These are phyloP conservation scores for Thrips palmi DNA, from an alignment of 1,140 invertebrate species.

Conservation along the genomic window DNA sequence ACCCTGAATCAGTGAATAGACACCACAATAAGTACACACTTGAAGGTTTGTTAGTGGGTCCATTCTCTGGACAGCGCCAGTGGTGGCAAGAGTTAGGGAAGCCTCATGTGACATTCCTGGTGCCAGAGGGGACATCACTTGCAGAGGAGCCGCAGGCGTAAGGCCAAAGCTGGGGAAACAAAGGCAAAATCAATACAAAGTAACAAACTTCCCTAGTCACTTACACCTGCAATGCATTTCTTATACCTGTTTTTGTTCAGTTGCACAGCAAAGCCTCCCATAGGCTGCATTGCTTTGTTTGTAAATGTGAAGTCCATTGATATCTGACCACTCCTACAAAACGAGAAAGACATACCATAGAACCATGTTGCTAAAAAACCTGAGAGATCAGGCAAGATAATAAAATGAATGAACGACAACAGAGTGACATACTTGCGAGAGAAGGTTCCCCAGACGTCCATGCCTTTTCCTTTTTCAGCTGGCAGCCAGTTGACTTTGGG, in stretches of 20 bases:
- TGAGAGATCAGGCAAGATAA: constrained; percentile 1
- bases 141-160: constrained; percentile 60
- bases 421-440: constrained; percentile 37
- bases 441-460: constrained; percentile 95
- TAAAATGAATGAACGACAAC: neutral
- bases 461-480: constrained; percentile 90
- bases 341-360: constrained; percentile 12
- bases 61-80: constrained; percentile 91
- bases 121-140: constrained; percentile 57
- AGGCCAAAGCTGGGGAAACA: constrained; percentile 83
- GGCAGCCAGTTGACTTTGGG: constrained; percentile 86
- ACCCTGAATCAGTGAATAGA: neutral
- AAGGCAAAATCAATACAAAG: too few species aligned
- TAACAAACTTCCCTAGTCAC: constrained; percentile 2
- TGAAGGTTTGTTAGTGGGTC: constrained; percentile 92
- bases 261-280: constrained; percentile 92
- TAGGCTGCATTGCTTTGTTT: constrained; percentile 97
- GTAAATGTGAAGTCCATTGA: constrained; percentile 93
- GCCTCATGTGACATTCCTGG: constrained; percentile 71
- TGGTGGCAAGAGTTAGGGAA: constrained; percentile 55
- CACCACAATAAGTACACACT: constrained; percentile 25
- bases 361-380: constrained; percentile 4
- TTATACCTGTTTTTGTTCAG: constrained; percentile 90
- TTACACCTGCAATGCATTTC: neutral
- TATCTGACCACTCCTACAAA: constrained; percentile 55